phyloP scores from a whole-genome alignment of 2,797 vertebrate species.

The Hirundo rustica region DNA sequence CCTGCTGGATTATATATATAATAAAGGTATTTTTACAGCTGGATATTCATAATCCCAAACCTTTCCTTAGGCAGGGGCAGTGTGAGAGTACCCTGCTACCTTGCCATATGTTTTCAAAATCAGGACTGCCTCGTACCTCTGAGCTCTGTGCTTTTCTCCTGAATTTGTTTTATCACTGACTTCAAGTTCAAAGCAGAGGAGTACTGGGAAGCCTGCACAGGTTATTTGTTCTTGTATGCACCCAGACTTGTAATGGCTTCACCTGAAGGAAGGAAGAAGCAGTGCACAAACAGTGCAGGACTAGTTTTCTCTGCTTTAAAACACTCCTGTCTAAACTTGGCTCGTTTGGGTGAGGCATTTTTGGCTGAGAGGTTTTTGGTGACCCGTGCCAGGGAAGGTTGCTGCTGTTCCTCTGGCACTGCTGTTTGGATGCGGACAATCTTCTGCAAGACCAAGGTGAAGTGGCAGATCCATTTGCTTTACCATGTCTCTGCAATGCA shows the following conservation, averaged over 20 bases:
- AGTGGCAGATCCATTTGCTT: neutral
- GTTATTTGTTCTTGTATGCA: neutral
- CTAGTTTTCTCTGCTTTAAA: neutral
- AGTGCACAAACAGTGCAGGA: neutral
- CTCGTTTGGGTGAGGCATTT: neutral
- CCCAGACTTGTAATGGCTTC: neutral
- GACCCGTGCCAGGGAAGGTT: neutral
- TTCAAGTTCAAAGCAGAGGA: neutral
- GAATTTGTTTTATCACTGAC: neutral
- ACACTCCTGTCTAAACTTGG: neutral
- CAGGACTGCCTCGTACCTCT: neutral
- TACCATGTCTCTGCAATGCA: neutral
- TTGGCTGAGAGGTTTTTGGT: neutral
- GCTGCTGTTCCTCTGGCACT: conserved; percentile 8
- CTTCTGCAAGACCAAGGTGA: neutral
- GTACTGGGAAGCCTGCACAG: neutral
- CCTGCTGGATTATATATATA: neutral
- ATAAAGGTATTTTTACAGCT: neutral
- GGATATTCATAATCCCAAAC: neutral
- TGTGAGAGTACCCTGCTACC: neutral
- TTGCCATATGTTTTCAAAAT: neutral
- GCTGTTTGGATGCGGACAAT: neutral
- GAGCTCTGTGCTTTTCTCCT: neutral
- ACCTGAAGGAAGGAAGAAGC: neutral
- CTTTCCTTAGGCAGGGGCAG: neutral